A percentile compares a stretch with the other conserved stretches of the same genome.
phyloP scores from a whole-genome alignment of 2,888 invertebrate species.

The Bursaphelenchus okinawaensis region DNA sequence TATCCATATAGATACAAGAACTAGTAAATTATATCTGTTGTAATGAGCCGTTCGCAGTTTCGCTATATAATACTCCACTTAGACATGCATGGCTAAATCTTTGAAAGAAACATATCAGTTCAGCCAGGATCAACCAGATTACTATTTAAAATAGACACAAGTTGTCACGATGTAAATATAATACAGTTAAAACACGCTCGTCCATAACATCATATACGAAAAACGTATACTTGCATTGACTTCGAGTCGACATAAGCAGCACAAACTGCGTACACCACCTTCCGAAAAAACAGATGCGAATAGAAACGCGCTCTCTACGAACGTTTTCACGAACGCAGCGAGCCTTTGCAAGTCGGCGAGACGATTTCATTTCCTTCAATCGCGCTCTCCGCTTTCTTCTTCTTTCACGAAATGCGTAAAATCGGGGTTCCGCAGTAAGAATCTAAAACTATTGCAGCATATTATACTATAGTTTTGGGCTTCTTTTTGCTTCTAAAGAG shows the following conservation, averaged over 20 bases:
- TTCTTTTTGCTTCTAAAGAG: too few relatives aligned
- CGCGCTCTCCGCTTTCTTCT: neutral
- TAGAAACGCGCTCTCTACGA: slow-evolving; percentile 30
- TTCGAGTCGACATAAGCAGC: neutral
- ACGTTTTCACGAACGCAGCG: neutral
- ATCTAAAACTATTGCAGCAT: too few relatives aligned
- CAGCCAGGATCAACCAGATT: slow-evolving; percentile 66
- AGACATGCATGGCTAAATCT: slow-evolving; percentile 70
- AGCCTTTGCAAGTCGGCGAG: neutral
- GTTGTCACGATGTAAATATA: neutral
- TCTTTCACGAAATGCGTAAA: neutral
- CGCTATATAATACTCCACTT: slow-evolving; percentile 59
- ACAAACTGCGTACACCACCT: neutral
- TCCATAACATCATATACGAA: neutral
- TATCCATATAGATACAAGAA: slow-evolving; percentile 62
- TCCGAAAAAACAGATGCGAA: neutral
- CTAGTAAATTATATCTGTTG: slow-evolving; percentile 58
- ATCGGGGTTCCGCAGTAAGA: too few relatives aligned
- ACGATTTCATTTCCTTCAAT: neutral
- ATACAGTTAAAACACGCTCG: neutral
- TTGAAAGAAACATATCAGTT: slow-evolving; percentile 67
- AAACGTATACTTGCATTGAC: neutral
- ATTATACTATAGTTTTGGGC: too few relatives aligned
- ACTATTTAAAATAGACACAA: neutral
- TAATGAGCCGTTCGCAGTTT: slow-evolving; percentile 60